Base-by-base conservation (phyloP, 1,140 invertebrate genomes). In the Nebria ingens region DNA sequence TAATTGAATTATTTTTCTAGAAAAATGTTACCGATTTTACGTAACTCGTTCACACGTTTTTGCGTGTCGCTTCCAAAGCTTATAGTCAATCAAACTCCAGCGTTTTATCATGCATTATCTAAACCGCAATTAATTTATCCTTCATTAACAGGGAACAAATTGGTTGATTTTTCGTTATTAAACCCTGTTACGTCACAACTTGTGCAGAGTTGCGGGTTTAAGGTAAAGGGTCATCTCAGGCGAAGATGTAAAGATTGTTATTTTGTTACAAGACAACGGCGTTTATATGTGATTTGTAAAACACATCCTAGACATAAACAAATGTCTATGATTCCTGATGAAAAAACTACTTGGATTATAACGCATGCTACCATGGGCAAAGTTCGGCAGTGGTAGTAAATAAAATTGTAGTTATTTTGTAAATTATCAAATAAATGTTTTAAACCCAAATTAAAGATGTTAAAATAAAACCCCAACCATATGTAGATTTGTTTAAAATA, bases 271-370 rank as follows among this genome's bases (percentile, higher is more conserved):
- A 71, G 81, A 53, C 76, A 89, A 65, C 78, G 84, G 57, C 74
- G 85, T 25, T 64, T 81, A 58, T 87, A 83, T 71, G 79, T 89
- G 45, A 79, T 86, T 51, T 92, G 89, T 63, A 80, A 81, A 60
- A 81, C 77, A 19, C 79, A 85, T 67, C 82, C 83, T 29, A 72
- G 87, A 52, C 89, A 92, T 62, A 91, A 91, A 63, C 87, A 90
- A 73, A 84, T 82, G 77, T 69, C 79, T 21, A 84, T 80, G 70
- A 75, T 80, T 53, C 71, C 76, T 50, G 76, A 80, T 58, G 79
- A 78, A 25, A 76, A 76, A 59, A 82, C 82, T 60, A 82, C 77
- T 23, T 88, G 83, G 78, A 81, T 87, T 56, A 67, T 89, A 40
- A 83, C 85, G 2, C 79, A 86, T 75, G 83, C 80, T 2, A 81